phyloP scores from a whole-genome alignment of 2,797 vertebrate species.

The Odontamblyopus rebecca region DNA sequence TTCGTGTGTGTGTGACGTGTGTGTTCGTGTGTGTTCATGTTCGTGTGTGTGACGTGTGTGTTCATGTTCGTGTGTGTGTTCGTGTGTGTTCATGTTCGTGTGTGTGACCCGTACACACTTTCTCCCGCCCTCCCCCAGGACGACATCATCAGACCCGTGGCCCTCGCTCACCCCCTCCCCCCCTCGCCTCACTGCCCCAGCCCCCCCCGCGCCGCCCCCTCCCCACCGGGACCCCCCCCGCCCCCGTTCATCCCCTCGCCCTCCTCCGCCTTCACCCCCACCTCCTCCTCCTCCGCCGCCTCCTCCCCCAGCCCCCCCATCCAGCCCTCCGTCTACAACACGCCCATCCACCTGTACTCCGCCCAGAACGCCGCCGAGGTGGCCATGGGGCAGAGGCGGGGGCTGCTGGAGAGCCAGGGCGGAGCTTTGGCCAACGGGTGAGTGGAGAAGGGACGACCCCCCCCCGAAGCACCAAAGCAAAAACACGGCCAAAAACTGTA shows the following conservation, averaged over 20 bases:
- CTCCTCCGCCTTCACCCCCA: conserved; percentile 90
- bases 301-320: conserved; percentile 65
- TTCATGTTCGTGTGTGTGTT: background rate
- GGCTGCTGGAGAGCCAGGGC: conserved; percentile 70
- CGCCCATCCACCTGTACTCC: conserved; percentile 84
- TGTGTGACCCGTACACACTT: conserved; percentile 74
- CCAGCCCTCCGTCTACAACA: conserved; percentile 85
- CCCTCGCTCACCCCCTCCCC: conserved; percentile 81
- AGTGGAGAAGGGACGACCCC: background rate
- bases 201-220: conserved; percentile 68
- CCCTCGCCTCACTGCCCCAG: conserved; percentile 64
- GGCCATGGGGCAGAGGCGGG: conserved; percentile 90
- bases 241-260: conserved; percentile 88
- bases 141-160: conserved; percentile 93
- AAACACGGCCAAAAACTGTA: background rate
- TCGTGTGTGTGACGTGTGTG: too few relatives aligned
- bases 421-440: conserved; percentile 5
- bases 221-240: conserved; percentile 76
- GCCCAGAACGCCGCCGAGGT: conserved; percentile 85
- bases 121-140: conserved; percentile 74
- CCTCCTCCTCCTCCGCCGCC: conserved; percentile 60
- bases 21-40: too few relatives aligned
- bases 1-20: too few relatives aligned
- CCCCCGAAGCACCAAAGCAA: background rate
- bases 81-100: too few relatives aligned